Evolutionary conservation across 1,140 invertebrate genomes (phyloP), one percentile per base, ranked within the genome.

Genomic region (Condylostylus longicornis): DNA sequence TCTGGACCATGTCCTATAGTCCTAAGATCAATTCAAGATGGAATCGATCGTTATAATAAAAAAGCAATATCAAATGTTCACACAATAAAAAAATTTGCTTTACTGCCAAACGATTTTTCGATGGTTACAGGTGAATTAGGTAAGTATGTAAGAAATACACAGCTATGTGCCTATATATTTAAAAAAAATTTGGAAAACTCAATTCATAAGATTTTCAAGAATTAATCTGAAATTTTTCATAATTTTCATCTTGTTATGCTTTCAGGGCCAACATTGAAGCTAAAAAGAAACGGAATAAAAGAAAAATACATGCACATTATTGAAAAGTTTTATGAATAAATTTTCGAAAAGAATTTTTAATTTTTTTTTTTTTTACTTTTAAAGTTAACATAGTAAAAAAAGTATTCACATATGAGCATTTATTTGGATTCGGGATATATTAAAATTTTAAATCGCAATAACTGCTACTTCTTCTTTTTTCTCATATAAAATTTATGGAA

Each of bases 221-320:
- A 17, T 12, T 31, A 7, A 10, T 35, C 2, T 3, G n/a, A 18
- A 32, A n/a, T 5, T 32, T 15, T 9, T 14, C 10, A 15, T 10
- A 18, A 18, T 13, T 23, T 33, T 18, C 4, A 30, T 3, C 8
- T 32, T 33, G 32, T 35, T 31, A 17, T 13, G 7, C 15, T 25
- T 23, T 66, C 90, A 80, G 82, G 83, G 42, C 85, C 86, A 33
- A 90, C 85, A n/a, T 64, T 90, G 49, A 91, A 91, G 63, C 53
- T 90, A 20, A 79, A 79, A 50, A 67, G 85, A 39, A 75, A 70
- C 41, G 55, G 77, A 18, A 70, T 82, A 4, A 51, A 67, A 28
- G 66, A 74, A 30, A 79, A 74, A 58, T 81, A 80, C 50, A 57
- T 65, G 28, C 63, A 72, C 45, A 61, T 79, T 6, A 81, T 82